phyloP scores from a whole-genome alignment of 35 echinoderm and acorn worm species.

The Stichopus chloronotus region DNA sequence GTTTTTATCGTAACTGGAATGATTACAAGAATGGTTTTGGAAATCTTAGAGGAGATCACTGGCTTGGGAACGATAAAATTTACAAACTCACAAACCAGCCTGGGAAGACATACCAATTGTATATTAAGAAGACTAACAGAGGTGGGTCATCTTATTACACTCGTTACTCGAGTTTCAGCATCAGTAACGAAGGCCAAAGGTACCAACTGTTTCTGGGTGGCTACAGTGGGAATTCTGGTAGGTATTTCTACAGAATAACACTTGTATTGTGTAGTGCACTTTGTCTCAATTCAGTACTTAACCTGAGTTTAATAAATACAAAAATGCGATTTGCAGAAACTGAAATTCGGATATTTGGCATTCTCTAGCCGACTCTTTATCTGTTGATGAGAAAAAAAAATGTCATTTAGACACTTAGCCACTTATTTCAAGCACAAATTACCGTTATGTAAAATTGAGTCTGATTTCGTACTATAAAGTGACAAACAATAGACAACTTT shows the following conservation, averaged over 20 bases:
- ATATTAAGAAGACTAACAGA: neutral
- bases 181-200: neutral
- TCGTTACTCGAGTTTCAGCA: neutral
- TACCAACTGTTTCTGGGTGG: neutral
- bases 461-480: too few relatives aligned
- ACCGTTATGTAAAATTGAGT: too few relatives aligned
- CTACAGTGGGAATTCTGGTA: neutral
- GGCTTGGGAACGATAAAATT: slow-evolving; percentile 58
- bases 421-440: too few relatives aligned
- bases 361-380: too few relatives aligned
- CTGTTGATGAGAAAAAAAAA: too few relatives aligned
- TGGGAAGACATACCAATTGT: neutral
- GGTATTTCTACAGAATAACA: neutral
- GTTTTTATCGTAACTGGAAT: neutral
- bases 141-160: neutral
- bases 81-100: neutral
- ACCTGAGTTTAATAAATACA: too few relatives aligned
- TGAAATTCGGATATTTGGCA: too few relatives aligned
- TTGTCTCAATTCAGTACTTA: too few relatives aligned
- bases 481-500: too few relatives aligned
- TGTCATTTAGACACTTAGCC: too few relatives aligned
- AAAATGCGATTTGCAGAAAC: too few relatives aligned
- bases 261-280: neutral
- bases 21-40: slow-evolving; percentile 45
- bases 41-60: slow-evolving; percentile 3